Evolutionary conservation across 2,888 invertebrate genomes (phyloP).

Genomic region (Tachina fera): DNA sequence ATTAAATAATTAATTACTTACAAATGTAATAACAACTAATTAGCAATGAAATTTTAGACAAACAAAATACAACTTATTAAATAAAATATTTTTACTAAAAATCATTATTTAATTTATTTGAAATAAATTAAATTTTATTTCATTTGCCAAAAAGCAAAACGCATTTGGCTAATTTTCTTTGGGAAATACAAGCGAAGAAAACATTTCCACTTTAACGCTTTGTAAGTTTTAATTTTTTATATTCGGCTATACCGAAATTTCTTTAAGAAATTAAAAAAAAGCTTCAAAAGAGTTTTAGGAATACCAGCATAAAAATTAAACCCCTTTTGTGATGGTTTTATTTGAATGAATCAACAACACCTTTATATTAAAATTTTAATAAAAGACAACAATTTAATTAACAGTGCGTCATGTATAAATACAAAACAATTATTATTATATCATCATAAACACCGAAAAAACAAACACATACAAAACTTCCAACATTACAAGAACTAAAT

Average conservation of each 20-base stretch:
- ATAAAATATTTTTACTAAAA: background rate
- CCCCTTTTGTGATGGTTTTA: slow-evolving; percentile 15
- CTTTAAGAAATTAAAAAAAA: slow-evolving; percentile 9
- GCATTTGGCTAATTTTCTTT: slow-evolving; percentile 23
- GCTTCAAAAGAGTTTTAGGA: background rate
- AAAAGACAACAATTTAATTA: slow-evolving; percentile 59
- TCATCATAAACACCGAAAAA: slow-evolving; percentile 45
- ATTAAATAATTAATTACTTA: slow-evolving; percentile 13
- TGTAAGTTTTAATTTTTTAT: slow-evolving; percentile 38
- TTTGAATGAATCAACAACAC: slow-evolving; percentile 7
- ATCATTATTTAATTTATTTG: slow-evolving; percentile 1
- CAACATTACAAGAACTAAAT: slow-evolving; percentile 29
- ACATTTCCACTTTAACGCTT: slow-evolving; percentile 54
- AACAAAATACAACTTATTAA: slow-evolving; percentile 6
- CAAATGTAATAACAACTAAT: slow-evolving; percentile 22
- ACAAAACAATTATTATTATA: slow-evolving; percentile 46
- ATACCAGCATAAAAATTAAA: slow-evolving; percentile 25
- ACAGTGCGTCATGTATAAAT: slow-evolving; percentile 43
- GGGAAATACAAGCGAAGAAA: background rate
- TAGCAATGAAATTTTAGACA: slow-evolving; percentile 28
- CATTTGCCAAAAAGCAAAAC: background rate
- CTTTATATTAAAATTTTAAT: slow-evolving; percentile 8
- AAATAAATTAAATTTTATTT: slow-evolving; percentile 2
- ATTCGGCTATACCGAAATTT: background rate
- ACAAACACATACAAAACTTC: background rate